phyloP scores from a whole-genome alignment of 2,113 vertebrate genomes.

The Semicossyphus pulcher region DNA sequence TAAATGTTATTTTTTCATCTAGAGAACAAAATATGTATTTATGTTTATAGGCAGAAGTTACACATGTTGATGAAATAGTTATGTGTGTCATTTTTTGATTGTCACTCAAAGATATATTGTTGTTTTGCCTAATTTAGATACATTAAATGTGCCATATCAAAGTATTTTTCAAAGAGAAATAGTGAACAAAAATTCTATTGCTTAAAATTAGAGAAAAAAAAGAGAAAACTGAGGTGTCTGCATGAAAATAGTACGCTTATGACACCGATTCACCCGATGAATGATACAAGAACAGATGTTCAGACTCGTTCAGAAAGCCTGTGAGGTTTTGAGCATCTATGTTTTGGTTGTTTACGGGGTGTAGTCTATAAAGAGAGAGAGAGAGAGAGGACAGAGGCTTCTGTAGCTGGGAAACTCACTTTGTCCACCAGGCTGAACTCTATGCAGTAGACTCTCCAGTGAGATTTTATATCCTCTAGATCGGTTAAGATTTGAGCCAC shows the following conservation, averaged over 20 bases:
- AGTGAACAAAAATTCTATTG: conserved; percentile 45
- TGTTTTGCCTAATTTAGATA: conserved; percentile 77
- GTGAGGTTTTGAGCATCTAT: conserved; percentile 27
- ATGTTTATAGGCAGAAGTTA: conserved; percentile 72
- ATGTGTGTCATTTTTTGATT: conserved; percentile 64
- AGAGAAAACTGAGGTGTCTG: conserved; percentile 2
- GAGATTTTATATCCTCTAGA: conserved; percentile 74
- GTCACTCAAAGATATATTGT: conserved; percentile 57
- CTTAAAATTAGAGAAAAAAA: conserved; percentile 33
- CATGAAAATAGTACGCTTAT: background rate
- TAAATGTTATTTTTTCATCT: conserved; percentile 80
- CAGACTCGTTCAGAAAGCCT: background rate
- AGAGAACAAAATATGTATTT: conserved; percentile 76
- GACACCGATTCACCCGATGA: conserved; percentile 24
- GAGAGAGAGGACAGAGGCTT: conserved; percentile 58
- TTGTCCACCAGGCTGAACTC: conserved; percentile 71
- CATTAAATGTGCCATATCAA: conserved; percentile 80
- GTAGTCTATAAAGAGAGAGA: conserved; percentile 24
- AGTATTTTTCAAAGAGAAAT: conserved; percentile 69
- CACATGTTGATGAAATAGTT: conserved; percentile 67
- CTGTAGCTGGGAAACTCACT: conserved; percentile 63
- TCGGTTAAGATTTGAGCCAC: conserved; percentile 67
- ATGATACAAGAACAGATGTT: conserved; percentile 38
- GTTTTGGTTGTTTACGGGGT: conserved; percentile 37
- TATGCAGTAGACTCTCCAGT: conserved; percentile 79